Base-by-base conservation (phyloP, 2,888 invertebrate genomes). In the Nomada ferruginata region DNA sequence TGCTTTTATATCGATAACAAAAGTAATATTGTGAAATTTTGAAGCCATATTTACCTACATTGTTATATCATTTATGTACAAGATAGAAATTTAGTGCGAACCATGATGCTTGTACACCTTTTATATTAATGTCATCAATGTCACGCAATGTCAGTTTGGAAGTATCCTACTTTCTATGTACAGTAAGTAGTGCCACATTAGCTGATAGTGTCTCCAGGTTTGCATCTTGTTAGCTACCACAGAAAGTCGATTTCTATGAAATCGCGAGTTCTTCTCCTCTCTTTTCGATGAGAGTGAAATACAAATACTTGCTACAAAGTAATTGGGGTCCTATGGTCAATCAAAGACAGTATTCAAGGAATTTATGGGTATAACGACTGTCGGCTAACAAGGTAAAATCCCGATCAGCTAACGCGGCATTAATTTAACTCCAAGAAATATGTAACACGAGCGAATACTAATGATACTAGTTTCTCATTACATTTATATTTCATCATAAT, bases 401-500 rank as follows among this genome's bases (percentile, higher is more conserved):
- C 36, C 36, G 36, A 36, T 36, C 36, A 36, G 36, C 36, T 36
- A 36, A 36, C 36, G 36, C 36, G 36, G 36, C 36, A 36, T 47
- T 47, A 11, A 13, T 15, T 11, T 47, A 47, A 47, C 84, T 84
- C 65, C 76, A 79, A 88, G 63, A 85, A 81, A 70, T 83, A 77
- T 63, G 71, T 82, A 84, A 65, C 53, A 78, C 70, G 71, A 74
- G 66, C 64, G 82, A 88, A 87, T 73, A 76, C 88, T 82, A 84
- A 87, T 86, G 87, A 90, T 90, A 85, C 88, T 90, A 90, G 90
- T 92, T 90, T 86, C 90, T 89, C 91, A 90, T 88, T 89, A 90
- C 82, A 88, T 85, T 89, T 88, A 89, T 87, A 87, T 85, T 79
- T 89, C 85, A 80, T 88, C 85, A 88, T 69, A 75, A 74, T 64